Evolutionary conservation across 2,797 vertebrate genomes (phyloP).

Genomic region (Hybognathus amarus): DNA sequence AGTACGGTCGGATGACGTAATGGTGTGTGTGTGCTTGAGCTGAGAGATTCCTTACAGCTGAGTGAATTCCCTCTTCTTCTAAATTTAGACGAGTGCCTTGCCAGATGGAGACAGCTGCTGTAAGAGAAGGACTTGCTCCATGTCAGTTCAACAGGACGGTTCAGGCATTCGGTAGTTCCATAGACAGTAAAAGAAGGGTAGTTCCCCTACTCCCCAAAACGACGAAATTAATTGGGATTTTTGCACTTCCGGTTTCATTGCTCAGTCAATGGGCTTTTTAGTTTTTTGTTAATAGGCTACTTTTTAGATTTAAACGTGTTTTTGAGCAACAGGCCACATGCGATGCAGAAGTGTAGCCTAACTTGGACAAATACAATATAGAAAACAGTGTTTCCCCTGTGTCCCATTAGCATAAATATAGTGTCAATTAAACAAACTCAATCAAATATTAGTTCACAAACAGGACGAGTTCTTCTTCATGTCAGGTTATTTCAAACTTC

Average conservation of each 20-base stretch:
- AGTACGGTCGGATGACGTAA: constrained; percentile 18
- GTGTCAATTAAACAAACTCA: neutral
- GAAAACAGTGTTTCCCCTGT: neutral
- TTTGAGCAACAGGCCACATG: neutral
- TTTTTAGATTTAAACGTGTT: neutral
- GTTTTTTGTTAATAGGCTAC: neutral
- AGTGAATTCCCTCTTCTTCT: constrained; percentile 37
- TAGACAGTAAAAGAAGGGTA: too few species aligned
- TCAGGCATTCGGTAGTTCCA: too few species aligned
- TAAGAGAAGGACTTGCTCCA: neutral
- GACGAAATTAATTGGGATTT: neutral
- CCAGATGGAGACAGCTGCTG: constrained; percentile 32
- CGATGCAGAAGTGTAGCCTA: neutral
- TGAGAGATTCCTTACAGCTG: constrained; percentile 40
- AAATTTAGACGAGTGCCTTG: constrained; percentile 38
- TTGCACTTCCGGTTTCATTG: neutral
- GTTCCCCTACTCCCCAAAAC: neutral
- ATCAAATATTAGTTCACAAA: neutral
- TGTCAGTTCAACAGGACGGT: neutral
- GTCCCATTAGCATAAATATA: neutral
- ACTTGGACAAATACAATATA: neutral
- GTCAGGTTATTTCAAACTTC: neutral
- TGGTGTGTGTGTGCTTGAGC: constrained; percentile 32
- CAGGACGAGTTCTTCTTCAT: neutral
- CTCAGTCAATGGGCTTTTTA: too few species aligned